phyloP scores from a whole-genome alignment of 2,888 invertebrate species.

The Xestobium rufovillosum region DNA sequence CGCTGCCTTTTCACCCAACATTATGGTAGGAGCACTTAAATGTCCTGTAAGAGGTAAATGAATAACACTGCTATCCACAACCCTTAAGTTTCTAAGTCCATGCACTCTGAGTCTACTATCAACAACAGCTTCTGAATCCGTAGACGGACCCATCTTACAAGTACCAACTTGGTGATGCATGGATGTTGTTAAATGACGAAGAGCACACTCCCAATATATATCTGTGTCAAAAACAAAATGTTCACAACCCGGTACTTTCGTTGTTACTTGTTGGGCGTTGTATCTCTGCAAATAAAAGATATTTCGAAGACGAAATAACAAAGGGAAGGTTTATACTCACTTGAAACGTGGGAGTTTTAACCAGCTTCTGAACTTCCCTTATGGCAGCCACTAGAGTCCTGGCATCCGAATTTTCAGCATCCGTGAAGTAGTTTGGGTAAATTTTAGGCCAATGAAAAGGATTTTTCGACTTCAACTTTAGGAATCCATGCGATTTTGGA shows the following conservation, averaged over 20 bases:
- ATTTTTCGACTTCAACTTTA: slow-evolving; percentile 59
- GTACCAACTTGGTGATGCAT: slow-evolving; percentile 50
- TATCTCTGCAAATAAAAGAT: no score
- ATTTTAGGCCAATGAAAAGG: slow-evolving; percentile 66
- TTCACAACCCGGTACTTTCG: slow-evolving; percentile 47
- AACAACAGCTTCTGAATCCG: slow-evolving; percentile 50
- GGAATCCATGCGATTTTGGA: slow-evolving; percentile 62
- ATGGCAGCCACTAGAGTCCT: slow-evolving; percentile 38
- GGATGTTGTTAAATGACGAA: slow-evolving; percentile 43
- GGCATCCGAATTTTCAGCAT: slow-evolving; percentile 34
- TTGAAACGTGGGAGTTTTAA: slow-evolving; percentile 43
- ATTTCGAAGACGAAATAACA: no score
- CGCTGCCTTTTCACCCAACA: slow-evolving; percentile 52
- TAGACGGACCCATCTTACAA: slow-evolving; percentile 49
- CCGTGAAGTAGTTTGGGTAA: slow-evolving; percentile 71
- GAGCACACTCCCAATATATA: slow-evolving; percentile 48
- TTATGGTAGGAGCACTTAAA: slow-evolving; percentile 46
- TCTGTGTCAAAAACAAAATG: slow-evolving; percentile 40
- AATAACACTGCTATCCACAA: slow-evolving; percentile 51
- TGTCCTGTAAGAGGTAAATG: slow-evolving; percentile 48
- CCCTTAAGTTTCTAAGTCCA: slow-evolving; percentile 46
- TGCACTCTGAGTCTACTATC: slow-evolving; percentile 48
- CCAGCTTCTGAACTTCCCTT: slow-evolving; percentile 46
- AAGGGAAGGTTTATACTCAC: no score
- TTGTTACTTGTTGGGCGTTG: slow-evolving; percentile 39